These are phyloP conservation scores for Penaeus indicus DNA, from an alignment of 1,140 invertebrate species.

Conservation along the genomic window DNA sequence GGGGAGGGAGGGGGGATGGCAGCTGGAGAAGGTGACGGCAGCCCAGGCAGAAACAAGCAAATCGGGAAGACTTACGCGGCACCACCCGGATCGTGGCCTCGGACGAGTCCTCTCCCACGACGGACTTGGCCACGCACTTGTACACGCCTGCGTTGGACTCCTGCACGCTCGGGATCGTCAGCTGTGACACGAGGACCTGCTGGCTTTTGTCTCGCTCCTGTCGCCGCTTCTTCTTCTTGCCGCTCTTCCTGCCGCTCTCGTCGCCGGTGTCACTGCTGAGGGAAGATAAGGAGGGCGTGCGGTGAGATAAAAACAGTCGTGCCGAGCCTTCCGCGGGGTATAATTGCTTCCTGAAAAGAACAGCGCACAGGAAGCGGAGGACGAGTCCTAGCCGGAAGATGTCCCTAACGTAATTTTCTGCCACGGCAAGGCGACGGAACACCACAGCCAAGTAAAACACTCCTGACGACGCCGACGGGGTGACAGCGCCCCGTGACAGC, in stretches of 20 bases:
- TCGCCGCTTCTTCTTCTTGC: background rate
- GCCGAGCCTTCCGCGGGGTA: no score
- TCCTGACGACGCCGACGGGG: no score
- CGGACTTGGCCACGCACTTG: conserved; percentile 58
- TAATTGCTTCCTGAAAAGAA: no score
- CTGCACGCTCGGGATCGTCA: conserved; percentile 3
- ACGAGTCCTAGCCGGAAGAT: no score
- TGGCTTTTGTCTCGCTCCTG: conserved; percentile 7
- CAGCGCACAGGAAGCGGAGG: no score
- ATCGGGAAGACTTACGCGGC: conserved; percentile 31
- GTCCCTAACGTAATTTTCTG: no score
- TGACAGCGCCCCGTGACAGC: no score
- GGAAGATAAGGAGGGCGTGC: background rate
- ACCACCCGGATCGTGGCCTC: conserved; percentile 48
- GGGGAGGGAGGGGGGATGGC: no score
- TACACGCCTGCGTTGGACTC: conserved; percentile 41
- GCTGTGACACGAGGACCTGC: conserved; percentile 31
- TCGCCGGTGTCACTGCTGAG: background rate
- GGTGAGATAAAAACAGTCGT: no score
- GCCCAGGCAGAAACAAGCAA: background rate
- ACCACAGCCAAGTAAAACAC: no score
- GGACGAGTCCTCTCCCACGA: conserved; percentile 35
- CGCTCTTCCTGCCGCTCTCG: background rate
- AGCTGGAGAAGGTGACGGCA: no score
- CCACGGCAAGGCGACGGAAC: no score